Evolutionary conservation across 2,888 invertebrate species (phyloP).

Genomic region (Ornithoptera alexandrae): DNA sequence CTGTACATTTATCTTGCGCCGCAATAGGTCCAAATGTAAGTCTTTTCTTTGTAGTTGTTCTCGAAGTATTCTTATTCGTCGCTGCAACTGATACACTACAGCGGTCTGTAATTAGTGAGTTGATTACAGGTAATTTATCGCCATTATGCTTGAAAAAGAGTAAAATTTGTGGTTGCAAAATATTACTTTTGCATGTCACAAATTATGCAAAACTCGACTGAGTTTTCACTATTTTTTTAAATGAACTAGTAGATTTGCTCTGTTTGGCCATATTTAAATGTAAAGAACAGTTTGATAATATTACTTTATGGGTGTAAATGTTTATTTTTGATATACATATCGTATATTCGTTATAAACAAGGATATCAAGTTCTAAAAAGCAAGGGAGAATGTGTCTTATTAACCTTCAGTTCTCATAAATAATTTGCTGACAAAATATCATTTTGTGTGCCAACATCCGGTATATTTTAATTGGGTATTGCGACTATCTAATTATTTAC

Average conservation of each 20-base stretch:
- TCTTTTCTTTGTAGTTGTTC: constrained; percentile 96
- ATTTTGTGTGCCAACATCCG: constrained; percentile 23
- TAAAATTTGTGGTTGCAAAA: neutral
- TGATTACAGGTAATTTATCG: neutral
- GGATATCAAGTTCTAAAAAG: constrained; percentile 8
- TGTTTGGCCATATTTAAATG: neutral
- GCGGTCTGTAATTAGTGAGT: constrained; percentile 81
- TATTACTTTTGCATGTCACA: neutral
- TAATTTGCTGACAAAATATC: constrained; percentile 12
- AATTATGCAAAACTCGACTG: neutral
- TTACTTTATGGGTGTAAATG: neutral
- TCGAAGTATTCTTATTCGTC: constrained; percentile 89
- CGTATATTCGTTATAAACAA: neutral
- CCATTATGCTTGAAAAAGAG: neutral
- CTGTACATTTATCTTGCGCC: constrained; percentile 91
- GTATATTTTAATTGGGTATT: constrained; percentile 23
- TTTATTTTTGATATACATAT: neutral
- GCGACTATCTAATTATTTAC: constrained; percentile 19
- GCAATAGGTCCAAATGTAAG: constrained; percentile 91
- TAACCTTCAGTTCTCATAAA: constrained; percentile 18
- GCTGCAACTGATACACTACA: constrained; percentile 93
- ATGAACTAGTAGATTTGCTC: neutral
- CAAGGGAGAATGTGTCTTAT: constrained; percentile 14
- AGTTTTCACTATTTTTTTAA: neutral
- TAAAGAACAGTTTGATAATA: neutral